Evolutionary conservation across 1,140 invertebrate genomes (phyloP), one percentile per base, ranked within the genome.

Genomic region (Drosophila lacertosa): DNA sequence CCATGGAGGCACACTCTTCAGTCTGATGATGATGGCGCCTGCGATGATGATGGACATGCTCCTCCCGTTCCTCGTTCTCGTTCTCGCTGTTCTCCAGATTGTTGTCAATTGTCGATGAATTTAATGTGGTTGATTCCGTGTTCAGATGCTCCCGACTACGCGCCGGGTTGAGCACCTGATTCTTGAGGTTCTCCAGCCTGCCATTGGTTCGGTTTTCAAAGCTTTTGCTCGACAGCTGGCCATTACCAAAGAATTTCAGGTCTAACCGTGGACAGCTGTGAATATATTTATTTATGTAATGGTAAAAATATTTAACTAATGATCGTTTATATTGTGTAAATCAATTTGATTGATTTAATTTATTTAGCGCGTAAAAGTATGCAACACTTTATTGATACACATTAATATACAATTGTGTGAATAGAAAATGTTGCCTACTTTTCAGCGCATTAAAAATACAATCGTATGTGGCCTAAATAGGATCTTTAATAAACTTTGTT

Each of bases 211-310:
- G 35, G 35, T 74, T 73, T 10, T 53, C 60, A 16, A 57, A 58
- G 57, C 70, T 73, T 33, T 62, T 72, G 6, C 47, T 40, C 20
- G 71, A 51, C 29, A 83, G 63, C 33, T 51, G 45, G 18, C 64
- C 74, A 29, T 68, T 69, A 26, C 80, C 82, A 9, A 75, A 64
- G 26, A 77, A 74, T 37, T 47, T 57, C 0, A 91, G 40, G 60
- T 91, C 89, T 89, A 91, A 22, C 74, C 89, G 89, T 82, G 89
- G 89, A 54, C 54, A 86, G 71, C 89, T 91, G 60, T 2, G 50
- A n/a, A n/a, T n/a, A n/a, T n/a, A n/a, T n/a, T n/a, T n/a, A n/a
- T n/a, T n/a, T n/a, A n/a, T n/a, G n/a, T 4, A 26, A 26, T 4
- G 4, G 4, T 26, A 26, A 5, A 26, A 4, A 26, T 26, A 26